Base-by-base conservation (phyloP, 2,797 vertebrate genomes). In the Alca torda region DNA sequence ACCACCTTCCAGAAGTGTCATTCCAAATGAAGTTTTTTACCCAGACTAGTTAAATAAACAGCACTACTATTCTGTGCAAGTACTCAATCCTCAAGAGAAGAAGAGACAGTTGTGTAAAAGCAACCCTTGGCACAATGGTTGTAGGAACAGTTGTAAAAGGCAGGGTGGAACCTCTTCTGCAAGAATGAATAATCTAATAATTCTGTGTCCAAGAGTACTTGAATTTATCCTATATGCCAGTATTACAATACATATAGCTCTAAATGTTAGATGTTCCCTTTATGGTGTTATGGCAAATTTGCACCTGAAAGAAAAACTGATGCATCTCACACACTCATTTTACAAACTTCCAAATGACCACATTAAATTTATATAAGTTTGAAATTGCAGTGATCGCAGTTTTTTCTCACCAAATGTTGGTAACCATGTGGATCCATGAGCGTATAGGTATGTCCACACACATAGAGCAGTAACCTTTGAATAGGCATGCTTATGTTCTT, bases 321-420 rank as follows among this genome's bases (percentile, higher is more conserved):
- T 35, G 11, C 17, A 56, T 19, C 37, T 87, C 15, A 69, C 17
- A 6, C 0, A 0, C 2, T 8, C 9, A 8, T 59, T 84, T 46
- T 31, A 37, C 15, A 39, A 41, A 26, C 31, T 57, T 77, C 5
- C 21, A 69, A 41, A 51, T 18, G 0, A 48, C 37, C 13, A n/a
- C 18, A 53, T n/a, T 8, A 51, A 53, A 45, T 17, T 37, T 8
- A 9, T 18, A 21, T 13, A 31, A 20, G 35, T 45, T 67, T 35
- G 33, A 69, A 68, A 46, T 6, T 4, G 4, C 13, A 76, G 30
- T 19, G 21, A 46, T 28, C 13, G 56, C 41, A 61, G 23, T 46
- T 79, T 39, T 73, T 26, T 67, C 57, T 82, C 39, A 43, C 11
- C 9, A 11, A 59, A 33, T 41, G 26, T 1, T 28, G 3, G 16